Conservation (phyloP, 2,113 vertebrate genomes). For the Salvator merianae region DNA sequence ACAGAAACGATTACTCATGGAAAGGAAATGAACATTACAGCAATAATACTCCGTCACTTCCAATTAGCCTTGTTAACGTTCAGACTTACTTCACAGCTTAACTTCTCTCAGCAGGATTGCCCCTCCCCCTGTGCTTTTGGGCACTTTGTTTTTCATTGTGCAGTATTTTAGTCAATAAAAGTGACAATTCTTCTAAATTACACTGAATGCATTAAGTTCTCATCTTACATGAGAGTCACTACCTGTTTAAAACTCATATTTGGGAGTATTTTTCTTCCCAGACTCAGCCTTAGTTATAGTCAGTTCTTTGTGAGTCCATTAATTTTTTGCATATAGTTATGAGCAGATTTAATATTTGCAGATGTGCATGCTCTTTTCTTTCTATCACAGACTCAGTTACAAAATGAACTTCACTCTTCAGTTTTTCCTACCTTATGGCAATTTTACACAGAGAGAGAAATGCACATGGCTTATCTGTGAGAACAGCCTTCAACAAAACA, state of each 20-base stretch:
- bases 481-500: neutral
- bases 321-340: neutral
- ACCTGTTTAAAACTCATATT: neutral
- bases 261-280: neutral
- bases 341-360: neutral
- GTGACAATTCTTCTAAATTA: constrained; percentile 1
- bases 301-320: neutral
- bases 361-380: neutral
- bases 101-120: neutral
- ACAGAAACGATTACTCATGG: neutral
- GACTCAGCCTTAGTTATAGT: neutral
- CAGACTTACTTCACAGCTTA: constrained; percentile 27
- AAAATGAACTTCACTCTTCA: neutral
- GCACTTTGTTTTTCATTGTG: neutral
- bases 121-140: neutral
- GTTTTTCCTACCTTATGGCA: neutral
- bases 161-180: neutral
- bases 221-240: neutral
- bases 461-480: too few relatives aligned
- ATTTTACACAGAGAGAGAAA: too few relatives aligned
- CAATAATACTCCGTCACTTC: neutral
- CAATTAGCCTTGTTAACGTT: neutral
- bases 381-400: neutral
- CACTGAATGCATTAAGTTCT: neutral
- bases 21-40: constrained; percentile 6